Evolutionary conservation across 1,140 invertebrate species (phyloP), one percentile per base, ranked within the genome.

Genomic region (Danaus plexippus): DNA sequence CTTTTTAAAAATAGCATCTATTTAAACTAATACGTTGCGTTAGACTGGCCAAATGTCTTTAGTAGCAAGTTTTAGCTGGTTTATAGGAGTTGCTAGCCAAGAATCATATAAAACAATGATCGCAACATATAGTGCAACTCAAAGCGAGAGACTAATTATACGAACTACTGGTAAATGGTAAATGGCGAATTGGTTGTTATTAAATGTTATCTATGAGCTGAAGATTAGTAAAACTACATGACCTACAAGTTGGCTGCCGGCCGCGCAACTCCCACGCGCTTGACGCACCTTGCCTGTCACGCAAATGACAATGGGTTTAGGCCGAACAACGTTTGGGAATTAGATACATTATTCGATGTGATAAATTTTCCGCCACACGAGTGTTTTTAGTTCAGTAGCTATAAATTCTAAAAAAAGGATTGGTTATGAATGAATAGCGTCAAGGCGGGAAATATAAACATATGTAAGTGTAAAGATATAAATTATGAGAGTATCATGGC

Each of bases 261-360:
- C 59, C 61, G 62, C 57, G 57, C 32, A 18, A 49, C 60, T 49
- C 64, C 66, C 67, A 64, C 65, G 57, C 57, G 57, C 7, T 50
- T 64, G 57, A 64, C 67, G 61, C 59, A 65, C 59, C 59, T 59
- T 56, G 52, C 54, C 58, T 66, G 64, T 70, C 67, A 67, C 53
- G 62, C 53, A 58, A 61, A 57, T 57, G 65, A 69, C 64, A 67
- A 62, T 67, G 57, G 49, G 64, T 61, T 58, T 66, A 59, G 64
- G 43, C 60, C 46, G 60, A 43, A 54, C 54, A 54, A 49, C 49
- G 52, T 58, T 52, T 53, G 9, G 22, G 43, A 46, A 51, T 57
- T 43, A 55, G 57, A 61, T 57, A 40, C 15, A 52, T 55, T 32
- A 60, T 22, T 32, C 22, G 22, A 49, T 44, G 3, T 48, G 41